phyloP scores from a whole-genome alignment of 2,113 vertebrate genomes.

The Oncorhynchus mykiss region DNA sequence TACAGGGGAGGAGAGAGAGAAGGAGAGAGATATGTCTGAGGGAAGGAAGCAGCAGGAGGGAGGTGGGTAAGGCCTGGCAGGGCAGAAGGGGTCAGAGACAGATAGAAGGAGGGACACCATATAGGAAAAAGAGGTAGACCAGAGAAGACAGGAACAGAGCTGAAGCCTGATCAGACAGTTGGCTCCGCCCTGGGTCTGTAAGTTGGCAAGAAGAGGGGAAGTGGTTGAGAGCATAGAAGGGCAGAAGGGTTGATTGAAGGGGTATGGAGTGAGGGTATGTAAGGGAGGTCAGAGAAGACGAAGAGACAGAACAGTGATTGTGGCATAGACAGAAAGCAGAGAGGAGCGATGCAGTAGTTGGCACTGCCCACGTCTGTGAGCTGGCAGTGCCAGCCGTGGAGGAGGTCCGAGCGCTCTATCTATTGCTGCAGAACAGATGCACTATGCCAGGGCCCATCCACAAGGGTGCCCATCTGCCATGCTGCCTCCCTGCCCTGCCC shows the following conservation, averaged over 20 bases:
- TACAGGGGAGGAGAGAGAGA: neutral
- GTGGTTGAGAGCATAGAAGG: conserved; percentile 23
- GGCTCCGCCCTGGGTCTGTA: too few species aligned
- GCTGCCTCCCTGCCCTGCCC: neutral
- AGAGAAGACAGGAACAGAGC: conserved; percentile 8
- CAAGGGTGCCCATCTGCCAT: conserved; percentile 31
- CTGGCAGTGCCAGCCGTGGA: conserved; percentile 47
- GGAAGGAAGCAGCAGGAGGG: neutral
- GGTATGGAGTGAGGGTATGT: conserved; percentile 23
- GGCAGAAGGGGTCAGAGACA: conserved; percentile 6
- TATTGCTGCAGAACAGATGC: conserved; percentile 20
- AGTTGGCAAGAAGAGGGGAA: conserved; percentile 24
- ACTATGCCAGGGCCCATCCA: conserved; percentile 37
- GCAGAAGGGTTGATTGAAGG: neutral
- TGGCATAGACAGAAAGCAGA: neutral
- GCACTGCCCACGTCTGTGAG: conserved; percentile 48
- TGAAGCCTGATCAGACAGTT: too few species aligned
- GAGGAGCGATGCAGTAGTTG: conserved; percentile 7
- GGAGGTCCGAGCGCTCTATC: conserved; percentile 10
- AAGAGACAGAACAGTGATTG: neutral
- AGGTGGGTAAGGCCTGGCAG: conserved; percentile 20
- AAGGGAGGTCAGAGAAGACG: conserved; percentile 22
- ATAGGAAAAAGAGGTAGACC: neutral
- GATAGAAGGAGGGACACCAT: conserved; percentile 4
- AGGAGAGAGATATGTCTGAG: too few species aligned